Conservation (phyloP, 2,888 invertebrate species). For the Balanococcus diminutus region DNA sequence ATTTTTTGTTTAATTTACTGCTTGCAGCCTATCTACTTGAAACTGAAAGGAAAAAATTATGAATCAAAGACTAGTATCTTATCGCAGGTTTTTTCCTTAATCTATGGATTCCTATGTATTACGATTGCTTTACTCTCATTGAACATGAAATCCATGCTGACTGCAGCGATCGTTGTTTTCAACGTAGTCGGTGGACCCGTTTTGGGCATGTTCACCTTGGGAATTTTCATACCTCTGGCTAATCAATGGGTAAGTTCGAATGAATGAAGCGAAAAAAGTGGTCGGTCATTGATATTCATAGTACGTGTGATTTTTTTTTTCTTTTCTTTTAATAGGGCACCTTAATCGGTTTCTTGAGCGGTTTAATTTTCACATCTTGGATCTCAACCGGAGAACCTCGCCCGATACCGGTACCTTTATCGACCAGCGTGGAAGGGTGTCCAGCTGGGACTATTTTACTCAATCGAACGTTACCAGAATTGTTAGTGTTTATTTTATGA, state of each 20-base stretch:
- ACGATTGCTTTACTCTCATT: constrained; percentile 83
- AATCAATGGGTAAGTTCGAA: constrained; percentile 45
- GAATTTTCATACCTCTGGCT: constrained; percentile 66
- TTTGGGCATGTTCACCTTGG: constrained; percentile 81
- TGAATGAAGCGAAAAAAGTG: no score
- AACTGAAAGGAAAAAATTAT: constrained; percentile 60
- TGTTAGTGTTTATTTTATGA: background rate
- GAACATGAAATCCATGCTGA: constrained; percentile 80
- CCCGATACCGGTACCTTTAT: constrained; percentile 67
- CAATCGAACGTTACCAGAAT: background rate
- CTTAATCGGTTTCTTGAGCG: constrained; percentile 69
- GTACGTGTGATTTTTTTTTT: background rate
- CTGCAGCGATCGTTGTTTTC: constrained; percentile 83
- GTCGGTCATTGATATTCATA: background rate
- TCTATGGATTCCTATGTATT: constrained; percentile 77
- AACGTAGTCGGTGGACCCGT: constrained; percentile 87
- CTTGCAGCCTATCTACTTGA: constrained; percentile 48
- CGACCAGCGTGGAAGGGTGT: constrained; percentile 69
- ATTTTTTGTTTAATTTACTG: background rate
- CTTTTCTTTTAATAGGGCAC: constrained; percentile 72
- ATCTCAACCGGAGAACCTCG: constrained; percentile 83
- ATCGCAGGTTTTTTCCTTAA: constrained; percentile 63
- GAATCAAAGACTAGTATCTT: constrained; percentile 28
- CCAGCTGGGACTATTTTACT: constrained; percentile 52
- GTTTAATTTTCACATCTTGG: constrained; percentile 76